Conservation (phyloP, 2,797 vertebrate genomes). For the Hirundo rustica region DNA sequence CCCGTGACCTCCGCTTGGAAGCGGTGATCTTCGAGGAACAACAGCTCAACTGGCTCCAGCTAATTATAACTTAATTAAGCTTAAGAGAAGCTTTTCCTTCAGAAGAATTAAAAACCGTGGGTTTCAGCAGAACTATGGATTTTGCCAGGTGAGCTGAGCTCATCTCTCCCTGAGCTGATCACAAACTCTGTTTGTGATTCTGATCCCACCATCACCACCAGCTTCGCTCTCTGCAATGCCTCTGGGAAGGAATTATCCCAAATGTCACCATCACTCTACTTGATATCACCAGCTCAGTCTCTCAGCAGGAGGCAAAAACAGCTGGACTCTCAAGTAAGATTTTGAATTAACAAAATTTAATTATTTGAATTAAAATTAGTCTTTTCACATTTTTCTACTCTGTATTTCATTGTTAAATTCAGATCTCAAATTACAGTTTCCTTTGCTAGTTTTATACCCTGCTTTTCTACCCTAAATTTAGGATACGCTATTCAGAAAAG, state of each 20-base stretch:
- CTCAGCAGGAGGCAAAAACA: not conserved
- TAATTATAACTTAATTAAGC: not conserved
- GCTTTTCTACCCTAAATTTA: not conserved
- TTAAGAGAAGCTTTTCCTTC: not conserved
- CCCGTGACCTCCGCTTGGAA: not conserved
- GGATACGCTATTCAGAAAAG: not conserved
- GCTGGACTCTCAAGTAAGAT: not conserved
- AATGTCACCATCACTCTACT: not conserved
- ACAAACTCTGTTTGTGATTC: not conserved
- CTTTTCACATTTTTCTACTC: not conserved
- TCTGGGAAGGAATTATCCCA: not conserved
- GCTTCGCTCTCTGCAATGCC: not conserved
- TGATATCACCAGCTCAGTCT: not conserved
- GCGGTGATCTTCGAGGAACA: not conserved
- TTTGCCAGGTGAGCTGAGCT: not conserved
- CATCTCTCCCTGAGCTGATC: not conserved
- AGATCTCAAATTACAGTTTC: not conserved
- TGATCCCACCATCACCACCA: not conserved
- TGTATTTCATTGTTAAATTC: not conserved
- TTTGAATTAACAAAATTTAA: not conserved
- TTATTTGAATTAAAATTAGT: slow-evolving; percentile 17
- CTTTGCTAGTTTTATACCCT: not conserved
- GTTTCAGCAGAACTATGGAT: not conserved
- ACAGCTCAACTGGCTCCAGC: not conserved
- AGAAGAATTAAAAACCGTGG: not conserved